These are phyloP conservation scores for Ophraella communa DNA, from an alignment of 2,888 invertebrate species.

Conservation along the genomic window DNA sequence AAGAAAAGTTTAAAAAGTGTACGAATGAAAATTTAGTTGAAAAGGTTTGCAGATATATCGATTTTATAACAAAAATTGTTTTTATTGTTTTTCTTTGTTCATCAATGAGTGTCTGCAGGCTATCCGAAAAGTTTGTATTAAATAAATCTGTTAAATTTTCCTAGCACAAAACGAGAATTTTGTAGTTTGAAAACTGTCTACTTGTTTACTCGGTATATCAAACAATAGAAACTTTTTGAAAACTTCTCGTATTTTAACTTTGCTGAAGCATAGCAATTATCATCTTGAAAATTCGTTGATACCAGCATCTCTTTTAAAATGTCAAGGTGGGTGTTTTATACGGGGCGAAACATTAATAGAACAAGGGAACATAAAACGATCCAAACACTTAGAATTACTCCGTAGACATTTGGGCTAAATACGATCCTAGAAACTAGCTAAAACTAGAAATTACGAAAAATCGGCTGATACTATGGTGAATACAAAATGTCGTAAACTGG, in stretches of 20 bases:
- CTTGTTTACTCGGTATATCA: neutral
- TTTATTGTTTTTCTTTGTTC: slow-evolving; percentile 1
- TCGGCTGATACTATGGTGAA: too few relatives aligned
- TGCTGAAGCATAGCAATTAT: neutral
- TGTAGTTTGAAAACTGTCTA: neutral
- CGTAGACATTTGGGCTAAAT: too few relatives aligned
- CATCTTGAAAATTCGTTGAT: too few relatives aligned
- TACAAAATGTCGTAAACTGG: too few relatives aligned
- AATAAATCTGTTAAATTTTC: slow-evolving; percentile 1
- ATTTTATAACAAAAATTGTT: neutral
- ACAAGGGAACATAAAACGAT: too few relatives aligned
- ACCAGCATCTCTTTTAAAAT: too few relatives aligned
- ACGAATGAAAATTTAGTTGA: neutral
- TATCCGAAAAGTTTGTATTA: neutral
- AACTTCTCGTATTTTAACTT: neutral
- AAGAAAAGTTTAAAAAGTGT: neutral
- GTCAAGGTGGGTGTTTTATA: too few relatives aligned
- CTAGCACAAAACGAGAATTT: neutral
- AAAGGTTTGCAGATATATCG: neutral
- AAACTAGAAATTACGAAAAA: too few relatives aligned
- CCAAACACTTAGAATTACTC: too few relatives aligned
- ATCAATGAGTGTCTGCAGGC: neutral
- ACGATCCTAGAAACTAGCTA: too few relatives aligned
- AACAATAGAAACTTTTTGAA: neutral
- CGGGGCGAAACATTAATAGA: too few relatives aligned